Evolutionary conservation across 2,113 vertebrate genomes (phyloP).

Genomic region (Greenwoodochromis staneri): DNA sequence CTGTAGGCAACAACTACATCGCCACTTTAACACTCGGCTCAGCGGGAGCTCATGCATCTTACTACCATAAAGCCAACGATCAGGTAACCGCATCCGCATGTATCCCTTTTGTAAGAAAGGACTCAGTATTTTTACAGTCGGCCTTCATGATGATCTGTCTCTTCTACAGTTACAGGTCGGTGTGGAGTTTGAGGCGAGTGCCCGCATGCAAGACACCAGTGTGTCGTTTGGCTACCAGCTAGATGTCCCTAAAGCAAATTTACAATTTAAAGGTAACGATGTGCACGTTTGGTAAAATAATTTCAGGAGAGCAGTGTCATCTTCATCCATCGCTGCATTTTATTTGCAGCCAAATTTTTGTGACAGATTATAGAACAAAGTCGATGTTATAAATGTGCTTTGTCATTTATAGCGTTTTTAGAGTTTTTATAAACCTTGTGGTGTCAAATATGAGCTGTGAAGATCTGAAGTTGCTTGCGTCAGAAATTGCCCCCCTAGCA

Average conservation of each 20-base stretch:
- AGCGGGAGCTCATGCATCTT: conserved; percentile 78
- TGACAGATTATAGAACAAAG: background rate
- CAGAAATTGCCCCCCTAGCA: background rate
- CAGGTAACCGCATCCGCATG: conserved; percentile 58
- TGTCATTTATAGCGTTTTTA: background rate
- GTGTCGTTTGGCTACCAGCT: conserved; percentile 85
- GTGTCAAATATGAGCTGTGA: background rate
- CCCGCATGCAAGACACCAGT: conserved; percentile 82
- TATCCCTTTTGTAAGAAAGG: background rate
- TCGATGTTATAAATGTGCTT: accelerated
- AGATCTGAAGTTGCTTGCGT: background rate
- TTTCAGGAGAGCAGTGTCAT: background rate
- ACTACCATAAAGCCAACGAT: conserved; percentile 86
- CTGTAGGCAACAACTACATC: conserved; percentile 78
- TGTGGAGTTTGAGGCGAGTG: conserved; percentile 83
- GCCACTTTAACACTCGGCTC: conserved; percentile 79
- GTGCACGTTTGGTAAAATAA: background rate
- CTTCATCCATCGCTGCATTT: background rate
- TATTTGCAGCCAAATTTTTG: background rate
- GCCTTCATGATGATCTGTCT: background rate
- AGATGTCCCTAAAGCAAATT: conserved; percentile 83
- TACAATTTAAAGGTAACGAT: conserved; percentile 80
- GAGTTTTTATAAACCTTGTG: background rate
- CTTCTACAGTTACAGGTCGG: conserved; percentile 79
- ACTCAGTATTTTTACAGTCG: background rate